phyloP scores from a whole-genome alignment of 2,113 vertebrate genomes.

The Buteo buteo region DNA sequence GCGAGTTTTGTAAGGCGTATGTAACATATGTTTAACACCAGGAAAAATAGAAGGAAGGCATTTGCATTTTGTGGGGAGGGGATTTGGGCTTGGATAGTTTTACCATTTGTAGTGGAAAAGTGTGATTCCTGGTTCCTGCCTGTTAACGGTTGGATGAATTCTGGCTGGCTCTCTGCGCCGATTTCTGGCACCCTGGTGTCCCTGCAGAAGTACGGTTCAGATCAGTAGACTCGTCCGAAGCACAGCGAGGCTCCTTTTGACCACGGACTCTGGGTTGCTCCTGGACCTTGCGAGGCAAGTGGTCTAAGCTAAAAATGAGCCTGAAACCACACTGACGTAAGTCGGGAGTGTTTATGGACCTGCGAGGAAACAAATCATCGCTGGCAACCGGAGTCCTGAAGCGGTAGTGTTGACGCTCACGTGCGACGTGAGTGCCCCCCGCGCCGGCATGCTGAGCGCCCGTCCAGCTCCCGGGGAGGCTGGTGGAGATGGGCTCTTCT shows the following conservation, averaged over 20 bases:
- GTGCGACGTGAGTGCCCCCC: neutral
- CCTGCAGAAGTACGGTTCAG: neutral
- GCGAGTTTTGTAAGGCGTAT: neutral
- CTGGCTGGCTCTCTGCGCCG: neutral
- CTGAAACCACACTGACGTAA: conserved; percentile 29
- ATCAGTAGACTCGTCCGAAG: neutral
- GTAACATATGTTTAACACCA: conserved; percentile 33
- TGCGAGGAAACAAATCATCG: neutral
- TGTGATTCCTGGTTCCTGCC: neutral
- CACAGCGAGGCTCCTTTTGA: neutral
- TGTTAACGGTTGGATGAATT: neutral
- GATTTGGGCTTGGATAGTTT: conserved; percentile 14
- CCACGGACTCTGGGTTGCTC: neutral
- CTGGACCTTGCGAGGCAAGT: neutral
- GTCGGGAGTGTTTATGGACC: neutral
- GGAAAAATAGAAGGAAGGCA: neutral
- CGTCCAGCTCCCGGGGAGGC: neutral
- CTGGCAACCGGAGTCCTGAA: neutral
- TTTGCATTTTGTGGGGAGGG: conserved; percentile 13
- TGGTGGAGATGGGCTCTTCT: neutral
- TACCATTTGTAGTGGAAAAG: conserved; percentile 2
- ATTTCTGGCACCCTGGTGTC: neutral
- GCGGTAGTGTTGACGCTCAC: neutral
- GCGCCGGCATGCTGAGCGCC: neutral
- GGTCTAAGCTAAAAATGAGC: conserved; percentile 1